These are phyloP conservation scores for Phenacoccus solenopsis DNA, from an alignment of 1,140 invertebrate species.

Conservation along the genomic window DNA sequence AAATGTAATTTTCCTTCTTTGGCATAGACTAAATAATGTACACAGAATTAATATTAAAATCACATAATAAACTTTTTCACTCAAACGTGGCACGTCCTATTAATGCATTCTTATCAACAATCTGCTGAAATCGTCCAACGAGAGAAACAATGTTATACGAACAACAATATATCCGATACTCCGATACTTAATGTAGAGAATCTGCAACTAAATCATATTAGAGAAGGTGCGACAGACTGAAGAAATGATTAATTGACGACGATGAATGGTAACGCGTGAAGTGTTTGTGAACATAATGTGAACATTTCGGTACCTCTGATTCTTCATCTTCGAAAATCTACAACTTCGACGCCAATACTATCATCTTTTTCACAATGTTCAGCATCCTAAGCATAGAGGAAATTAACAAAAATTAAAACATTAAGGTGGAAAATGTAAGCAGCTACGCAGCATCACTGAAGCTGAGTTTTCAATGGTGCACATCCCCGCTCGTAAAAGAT, in stretches of 20 bases:
- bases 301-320: neutral
- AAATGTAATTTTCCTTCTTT: too few relatives aligned
- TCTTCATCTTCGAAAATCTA: slow-evolving; percentile 41
- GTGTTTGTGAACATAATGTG: neutral
- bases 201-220: too few relatives aligned
- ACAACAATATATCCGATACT: too few relatives aligned
- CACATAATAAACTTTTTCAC: too few relatives aligned
- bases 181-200: too few relatives aligned
- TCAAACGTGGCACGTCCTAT: too few relatives aligned
- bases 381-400: slow-evolving; percentile 43
- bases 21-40: too few relatives aligned
- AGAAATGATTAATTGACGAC: neutral
- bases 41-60: too few relatives aligned
- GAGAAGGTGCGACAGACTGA: neutral
- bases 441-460: slow-evolving; percentile 17
- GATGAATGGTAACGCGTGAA: neutral
- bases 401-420: slow-evolving; percentile 19
- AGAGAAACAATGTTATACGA: too few relatives aligned
- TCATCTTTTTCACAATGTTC: slow-evolving; percentile 52
- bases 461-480: too few relatives aligned
- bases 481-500: slow-evolving; percentile 22
- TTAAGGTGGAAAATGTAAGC: neutral
- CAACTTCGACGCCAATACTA: slow-evolving; percentile 45
- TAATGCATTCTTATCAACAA: too few relatives aligned
- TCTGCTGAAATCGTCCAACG: too few relatives aligned